A percentile compares a stretch with the other conserved stretches of the same genome.
phyloP scores from a whole-genome alignment of 2,888 invertebrate genomes.

The Drosophila multiciliata region DNA sequence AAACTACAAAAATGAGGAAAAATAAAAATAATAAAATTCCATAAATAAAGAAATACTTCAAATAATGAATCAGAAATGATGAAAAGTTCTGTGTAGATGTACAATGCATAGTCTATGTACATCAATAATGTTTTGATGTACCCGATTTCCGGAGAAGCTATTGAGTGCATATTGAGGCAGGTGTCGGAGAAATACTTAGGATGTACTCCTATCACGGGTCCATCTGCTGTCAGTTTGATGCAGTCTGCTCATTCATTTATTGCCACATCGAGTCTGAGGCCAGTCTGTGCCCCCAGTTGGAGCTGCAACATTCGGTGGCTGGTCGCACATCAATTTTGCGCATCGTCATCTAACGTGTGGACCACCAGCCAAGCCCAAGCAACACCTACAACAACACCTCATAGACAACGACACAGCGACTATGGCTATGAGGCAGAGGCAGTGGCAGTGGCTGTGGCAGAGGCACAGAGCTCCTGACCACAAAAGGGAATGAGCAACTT shows the following conservation, averaged over 20 bases:
- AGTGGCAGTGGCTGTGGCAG: background rate
- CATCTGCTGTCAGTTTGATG: constrained; percentile 50
- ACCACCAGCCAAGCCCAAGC: constrained; percentile 72
- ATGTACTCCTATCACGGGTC: constrained; percentile 24
- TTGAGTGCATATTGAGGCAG: constrained; percentile 1
- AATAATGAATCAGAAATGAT: background rate
- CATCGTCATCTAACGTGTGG: constrained; percentile 77
- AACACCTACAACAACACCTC: constrained; percentile 78
- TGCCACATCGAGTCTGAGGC: background rate
- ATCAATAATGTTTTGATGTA: background rate
- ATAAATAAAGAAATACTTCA: background rate
- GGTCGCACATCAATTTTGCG: constrained; percentile 75
- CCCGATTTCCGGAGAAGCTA: background rate
- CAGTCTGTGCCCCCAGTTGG: constrained; percentile 12
- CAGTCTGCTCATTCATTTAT: constrained; percentile 43
- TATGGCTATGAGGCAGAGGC: too few species aligned
- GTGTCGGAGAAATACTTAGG: constrained; percentile 11
- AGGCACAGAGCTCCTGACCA: background rate
- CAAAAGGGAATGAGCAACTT: constrained; percentile 17
- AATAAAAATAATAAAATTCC: background rate
- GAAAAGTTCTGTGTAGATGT: background rate
- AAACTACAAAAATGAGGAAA: background rate
- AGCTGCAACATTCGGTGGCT: constrained; percentile 63
- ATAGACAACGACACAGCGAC: constrained; percentile 58
- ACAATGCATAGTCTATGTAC: background rate